These are phyloP conservation scores for Lichenostomus cassidix DNA, from an alignment of 2,113 vertebrate genomes.

Conservation along the genomic window DNA sequence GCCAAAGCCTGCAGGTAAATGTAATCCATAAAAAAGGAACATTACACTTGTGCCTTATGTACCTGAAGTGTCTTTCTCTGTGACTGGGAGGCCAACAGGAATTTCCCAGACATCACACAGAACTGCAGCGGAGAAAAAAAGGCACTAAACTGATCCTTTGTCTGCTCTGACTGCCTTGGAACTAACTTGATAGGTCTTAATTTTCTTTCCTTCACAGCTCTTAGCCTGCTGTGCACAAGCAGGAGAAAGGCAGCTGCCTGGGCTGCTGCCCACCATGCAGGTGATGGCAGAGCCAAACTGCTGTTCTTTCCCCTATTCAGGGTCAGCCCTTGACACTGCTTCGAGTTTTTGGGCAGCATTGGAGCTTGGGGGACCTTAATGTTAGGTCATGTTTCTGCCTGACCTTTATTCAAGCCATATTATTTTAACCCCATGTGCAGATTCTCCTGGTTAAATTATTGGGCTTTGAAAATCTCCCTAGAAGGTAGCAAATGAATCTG, in stretches of 20 bases:
- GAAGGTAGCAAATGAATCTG: conserved; percentile 17
- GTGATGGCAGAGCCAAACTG: background rate
- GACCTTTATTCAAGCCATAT: background rate
- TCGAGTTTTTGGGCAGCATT: background rate
- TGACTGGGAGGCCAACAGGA: background rate
- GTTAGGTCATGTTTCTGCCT: background rate
- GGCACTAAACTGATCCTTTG: conserved; percentile 9
- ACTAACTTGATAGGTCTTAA: background rate
- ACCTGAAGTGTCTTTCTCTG: background rate
- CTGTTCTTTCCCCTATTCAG: background rate
- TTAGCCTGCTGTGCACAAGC: background rate
- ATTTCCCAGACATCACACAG: background rate
- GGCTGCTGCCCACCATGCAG: background rate
- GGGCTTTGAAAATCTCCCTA: background rate
- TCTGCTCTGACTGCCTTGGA: background rate
- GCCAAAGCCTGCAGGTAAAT: background rate
- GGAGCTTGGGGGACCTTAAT: background rate
- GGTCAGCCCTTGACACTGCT: background rate
- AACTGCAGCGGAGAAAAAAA: background rate
- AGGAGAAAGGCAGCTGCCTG: background rate
- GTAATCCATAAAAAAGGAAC: background rate
- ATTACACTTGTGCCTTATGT: background rate
- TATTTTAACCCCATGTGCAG: background rate
- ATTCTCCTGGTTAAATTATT: background rate
- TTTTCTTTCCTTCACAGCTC: background rate